Evolutionary conservation across 2,888 invertebrate genomes (phyloP), one percentile per base, ranked within the genome.

Genomic region (Electrophaes corylata): DNA sequence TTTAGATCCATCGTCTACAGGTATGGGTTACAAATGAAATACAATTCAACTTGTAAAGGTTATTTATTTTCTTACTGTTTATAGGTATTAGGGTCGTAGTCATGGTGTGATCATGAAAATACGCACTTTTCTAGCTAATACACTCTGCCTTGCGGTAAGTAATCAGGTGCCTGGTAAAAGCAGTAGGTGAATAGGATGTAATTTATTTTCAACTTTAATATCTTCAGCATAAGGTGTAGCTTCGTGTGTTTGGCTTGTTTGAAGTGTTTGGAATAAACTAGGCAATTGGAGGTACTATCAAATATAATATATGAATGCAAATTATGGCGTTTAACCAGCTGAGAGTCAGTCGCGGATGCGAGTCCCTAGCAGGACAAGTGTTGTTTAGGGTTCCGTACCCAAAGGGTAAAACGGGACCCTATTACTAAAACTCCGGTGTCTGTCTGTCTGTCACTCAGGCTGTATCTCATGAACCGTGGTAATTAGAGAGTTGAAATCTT

Each of bases 1-100:
- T 67, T 77, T 4, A 75, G 67, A 71, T 72, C 77, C 88, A 88
- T 89, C 64, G 61, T 61, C 57, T 20, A 31, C 57, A 62, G 41
- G 53, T 53, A 50, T 46, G 48, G 60, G 41, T 66, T 50, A 58
- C 76, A 81, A 89, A 88, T 90, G 88, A 81, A 82, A 80, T 69
- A 48, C 58, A 47, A 57, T 57, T 61, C 61, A 62, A 31, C 65
- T 47, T 61, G 71, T 70, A 62, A 70, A 70, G 66, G 74, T 76
- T 88, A 87, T 89, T 88, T 89, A 89, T 90, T 88, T 83, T 82
- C 76, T 75, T 72, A 57, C 56, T 65, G 70, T 82, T 84, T 80
- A 76, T 88, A 70, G 90, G 83, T 72, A 79, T 84, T 70, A 73
- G 76, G 87, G 89, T 84, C 84, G 80, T 65, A 65, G 78, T 70